Evolutionary conservation across 2,888 invertebrate genomes (phyloP), one percentile per base, ranked within the genome.

Genomic region (Philhelius pedissequus): DNA sequence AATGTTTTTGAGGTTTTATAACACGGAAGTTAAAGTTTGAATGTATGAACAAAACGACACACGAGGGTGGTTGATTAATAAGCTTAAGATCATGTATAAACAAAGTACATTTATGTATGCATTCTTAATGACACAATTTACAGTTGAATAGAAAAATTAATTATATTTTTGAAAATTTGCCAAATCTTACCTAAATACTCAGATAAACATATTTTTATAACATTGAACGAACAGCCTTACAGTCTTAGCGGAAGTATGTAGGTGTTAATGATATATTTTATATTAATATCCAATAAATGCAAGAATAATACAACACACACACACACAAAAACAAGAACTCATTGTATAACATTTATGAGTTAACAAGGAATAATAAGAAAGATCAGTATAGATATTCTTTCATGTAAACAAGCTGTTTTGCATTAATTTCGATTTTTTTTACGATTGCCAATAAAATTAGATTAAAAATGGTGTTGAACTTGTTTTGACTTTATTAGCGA

Each of bases 31-130:
- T 25, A 48, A n/a, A 40, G 25, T 48, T 32, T 43, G 3, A 15
- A 22, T 64, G 35, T 45, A 48, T 22, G 54, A 20, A 27, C 27
- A 32, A 66, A 43, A 18, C 5, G 25, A 18, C 13, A 56, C n/a
- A 52, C n/a, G 64, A 56, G 54, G 74, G 74, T 74, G 66, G 74
- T 64, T 64, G 62, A 62, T 62, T 62, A 43, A 62, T 43, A 48
- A 48, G 13, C 48, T 25, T 43, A 48, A 48, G 13, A 22, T 25
- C 22, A 48, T 48, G 13, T 48, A 22, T n/a, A 18, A 25, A 64
- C 38, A 32, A n/a, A 11, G 11, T 13, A 48, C 13, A n/a, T n/a
- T 22, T 48, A 22, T 2, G 25, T 13, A 48, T 48, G 22, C 48
- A 48, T 48, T 48, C 22, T 48, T 48, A n/a, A 48, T 22, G 48